phyloP scores from a whole-genome alignment of 2,888 invertebrate genomes.

The Ecliptopera silaceata region DNA sequence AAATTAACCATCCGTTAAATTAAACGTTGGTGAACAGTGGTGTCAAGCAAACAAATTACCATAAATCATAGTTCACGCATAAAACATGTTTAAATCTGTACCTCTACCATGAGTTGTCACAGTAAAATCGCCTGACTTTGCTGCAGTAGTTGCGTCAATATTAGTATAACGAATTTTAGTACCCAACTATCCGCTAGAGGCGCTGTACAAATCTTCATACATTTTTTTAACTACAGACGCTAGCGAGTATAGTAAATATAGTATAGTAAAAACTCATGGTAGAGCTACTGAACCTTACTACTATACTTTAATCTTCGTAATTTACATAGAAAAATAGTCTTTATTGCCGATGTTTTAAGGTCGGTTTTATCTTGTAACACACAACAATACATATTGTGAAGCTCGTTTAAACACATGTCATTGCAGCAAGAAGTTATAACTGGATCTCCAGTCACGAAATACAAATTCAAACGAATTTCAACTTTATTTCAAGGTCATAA shows the following conservation, averaged over 20 bases:
- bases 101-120: constrained; percentile 9
- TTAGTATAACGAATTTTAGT: no score
- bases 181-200: no score
- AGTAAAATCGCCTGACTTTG: no score
- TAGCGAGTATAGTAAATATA: no score
- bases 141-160: no score
- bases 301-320: no score
- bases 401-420: constrained; percentile 45
- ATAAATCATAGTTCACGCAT: constrained; percentile 12
- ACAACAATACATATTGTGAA: constrained; percentile 11
- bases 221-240: no score
- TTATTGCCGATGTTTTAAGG: background rate
- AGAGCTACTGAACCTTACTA: no score
- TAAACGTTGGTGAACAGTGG: background rate
- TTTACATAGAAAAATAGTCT: background rate
- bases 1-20: background rate
- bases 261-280: no score
- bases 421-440: constrained; percentile 47
- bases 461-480: constrained; percentile 17
- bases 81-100: constrained; percentile 9
- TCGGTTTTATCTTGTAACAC: background rate
- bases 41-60: constrained; percentile 6
- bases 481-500: constrained; percentile 24
- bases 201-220: no score
- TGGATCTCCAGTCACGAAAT: constrained; percentile 44